These are phyloP conservation scores for Sarcoramphus papa DNA, from an alignment of 2,797 vertebrate genomes.

Conservation along the genomic window DNA sequence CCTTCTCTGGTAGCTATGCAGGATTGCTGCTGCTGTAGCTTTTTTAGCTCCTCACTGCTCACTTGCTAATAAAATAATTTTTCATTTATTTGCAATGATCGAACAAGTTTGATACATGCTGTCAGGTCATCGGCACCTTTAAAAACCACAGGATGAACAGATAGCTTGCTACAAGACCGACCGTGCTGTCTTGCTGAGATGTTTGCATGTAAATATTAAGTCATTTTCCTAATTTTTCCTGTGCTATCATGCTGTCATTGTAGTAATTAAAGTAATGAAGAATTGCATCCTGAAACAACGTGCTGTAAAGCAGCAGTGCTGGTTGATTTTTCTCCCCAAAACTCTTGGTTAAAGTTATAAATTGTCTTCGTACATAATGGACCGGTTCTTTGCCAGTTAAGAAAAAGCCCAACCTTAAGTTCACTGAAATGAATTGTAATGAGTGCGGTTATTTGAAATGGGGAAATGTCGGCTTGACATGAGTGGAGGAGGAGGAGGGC, in stretches of 20 bases:
- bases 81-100: neutral
- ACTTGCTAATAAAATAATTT: too few species aligned
- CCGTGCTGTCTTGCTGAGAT: neutral
- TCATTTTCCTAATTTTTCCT: neutral
- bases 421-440: neutral
- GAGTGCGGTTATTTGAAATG: neutral
- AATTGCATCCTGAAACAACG: neutral
- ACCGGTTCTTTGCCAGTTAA: fast-evolving
- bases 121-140: fast-evolving
- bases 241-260: neutral
- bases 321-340: too few species aligned
- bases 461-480: neutral
- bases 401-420: neutral
- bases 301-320: neutral
- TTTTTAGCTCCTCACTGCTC: neutral
- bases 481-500: neutral
- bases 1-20: neutral
- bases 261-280: neutral
- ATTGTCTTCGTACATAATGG: fast-evolving
- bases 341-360: neutral
- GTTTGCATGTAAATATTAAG: neutral
- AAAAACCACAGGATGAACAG: too few species aligned
- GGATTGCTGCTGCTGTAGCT: neutral
- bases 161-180: fast-evolving
- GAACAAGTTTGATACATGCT: neutral